Evolutionary conservation across 2,888 invertebrate genomes (phyloP), one percentile per base, ranked within the genome.

Genomic region (Phrixothrix hirtus): DNA sequence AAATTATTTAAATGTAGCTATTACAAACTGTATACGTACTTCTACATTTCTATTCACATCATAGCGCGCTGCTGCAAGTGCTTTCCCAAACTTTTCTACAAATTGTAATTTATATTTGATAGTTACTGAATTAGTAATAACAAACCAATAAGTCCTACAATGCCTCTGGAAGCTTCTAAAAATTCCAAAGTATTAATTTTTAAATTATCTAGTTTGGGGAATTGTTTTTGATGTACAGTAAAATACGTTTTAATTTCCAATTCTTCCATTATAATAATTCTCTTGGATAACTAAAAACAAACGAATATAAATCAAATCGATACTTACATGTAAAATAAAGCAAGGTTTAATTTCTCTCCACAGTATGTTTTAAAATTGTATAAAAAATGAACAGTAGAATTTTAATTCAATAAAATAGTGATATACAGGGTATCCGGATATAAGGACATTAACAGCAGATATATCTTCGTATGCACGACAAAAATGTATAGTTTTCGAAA

Each of bases 171-270:
- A 9, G 38, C 12, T 2, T 26, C 26, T 26, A 38, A 12, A 27
- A 38, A 38, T 6, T 38, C 38, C 1, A 13, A 14, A 3, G 38
- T 38, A 10, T 38, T 38, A 11, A 38, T 13, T 25, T 38, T 38
- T 12, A 11, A 12, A 7, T 21, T 21, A 7, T n/a, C 26, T 11
- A 7, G 26, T 4, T 38, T 12, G 7, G 38, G 26, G 11, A 38
- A 38, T 9, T 25, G 38, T 27, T 13, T 2, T 38, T 38, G 38
- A 27, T 13, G 25, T 13, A 26, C 14, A 9, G 11, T 38, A 26
- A 38, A 38, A 38, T 26, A 38, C 7, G 38, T 38, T 12, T 38
- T 26, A 14, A 27, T 26, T 14, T 25, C 38, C 2, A 27, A 38
- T 10, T 11, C n/a, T n/a, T 38, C 38, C 38, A 38, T 38, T 11